A percentile compares a stretch with the other conserved stretches of the same genome.
Conservation (phyloP, 2,888 invertebrate species). For the Macrosoma leucophasiata region DNA sequence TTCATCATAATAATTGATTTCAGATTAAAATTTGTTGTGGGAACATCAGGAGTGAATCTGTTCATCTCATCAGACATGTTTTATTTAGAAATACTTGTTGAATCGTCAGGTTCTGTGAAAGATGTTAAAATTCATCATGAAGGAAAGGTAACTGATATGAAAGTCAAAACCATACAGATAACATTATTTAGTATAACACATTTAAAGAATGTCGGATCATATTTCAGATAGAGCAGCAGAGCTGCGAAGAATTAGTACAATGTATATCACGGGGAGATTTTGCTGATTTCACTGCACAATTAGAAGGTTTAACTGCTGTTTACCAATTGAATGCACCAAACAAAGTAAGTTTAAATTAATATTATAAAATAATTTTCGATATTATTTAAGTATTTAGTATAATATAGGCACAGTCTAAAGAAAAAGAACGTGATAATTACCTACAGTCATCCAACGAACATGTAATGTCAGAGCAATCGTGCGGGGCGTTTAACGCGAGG, state of each 20-base stretch:
- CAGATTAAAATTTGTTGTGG: slow-evolving; percentile 91
- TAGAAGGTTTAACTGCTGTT: slow-evolving; percentile 93
- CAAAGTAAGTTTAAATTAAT: slow-evolving; percentile 64
- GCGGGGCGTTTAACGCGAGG: too few relatives aligned
- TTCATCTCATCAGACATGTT: slow-evolving; percentile 98
- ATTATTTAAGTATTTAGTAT: too few relatives aligned
- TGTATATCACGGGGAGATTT: slow-evolving; percentile 91
- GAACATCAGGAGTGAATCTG: slow-evolving; percentile 85
- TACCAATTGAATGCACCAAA: slow-evolving; percentile 97
- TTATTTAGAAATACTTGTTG: slow-evolving; percentile 92
- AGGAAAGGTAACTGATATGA: slow-evolving; percentile 80
- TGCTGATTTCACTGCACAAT: slow-evolving; percentile 91
- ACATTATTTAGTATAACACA: too few relatives aligned
- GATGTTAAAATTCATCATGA: slow-evolving; percentile 95
- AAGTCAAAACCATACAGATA: not conserved
- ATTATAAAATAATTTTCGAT: too few relatives aligned
- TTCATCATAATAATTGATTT: slow-evolving; percentile 32
- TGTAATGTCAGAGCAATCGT: too few relatives aligned
- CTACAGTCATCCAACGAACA: too few relatives aligned
- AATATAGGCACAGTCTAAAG: too few relatives aligned
- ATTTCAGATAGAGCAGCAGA: slow-evolving; percentile 80
- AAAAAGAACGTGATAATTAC: too few relatives aligned
- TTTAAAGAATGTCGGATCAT: too few relatives aligned
- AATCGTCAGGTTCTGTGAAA: slow-evolving; percentile 87
- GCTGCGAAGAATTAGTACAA: slow-evolving; percentile 91